Evolutionary conservation across 2,797 vertebrate species (phyloP).

Genomic region (Hydrophis major): DNA sequence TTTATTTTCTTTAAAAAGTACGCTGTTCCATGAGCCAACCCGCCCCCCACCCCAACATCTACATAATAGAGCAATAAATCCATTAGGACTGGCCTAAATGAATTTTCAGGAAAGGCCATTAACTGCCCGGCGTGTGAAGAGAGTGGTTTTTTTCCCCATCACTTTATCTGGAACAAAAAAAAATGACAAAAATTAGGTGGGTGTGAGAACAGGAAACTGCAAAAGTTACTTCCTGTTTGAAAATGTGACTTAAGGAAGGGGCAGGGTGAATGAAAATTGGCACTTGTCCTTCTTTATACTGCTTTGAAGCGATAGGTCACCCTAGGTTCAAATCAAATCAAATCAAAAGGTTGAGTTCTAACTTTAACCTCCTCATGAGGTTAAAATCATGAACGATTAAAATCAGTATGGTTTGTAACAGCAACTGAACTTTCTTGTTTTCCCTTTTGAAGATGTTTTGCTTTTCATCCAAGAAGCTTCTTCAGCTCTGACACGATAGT

Average conservation of each 20-base stretch:
- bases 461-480: too few species aligned
- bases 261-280: constrained; percentile 37
- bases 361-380: neutral
- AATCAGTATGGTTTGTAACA: neutral
- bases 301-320: constrained; percentile 39
- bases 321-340: constrained; percentile 14
- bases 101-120: neutral
- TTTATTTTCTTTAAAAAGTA: neutral
- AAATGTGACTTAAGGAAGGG: constrained; percentile 48
- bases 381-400: neutral
- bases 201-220: constrained; percentile 63
- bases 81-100: neutral
- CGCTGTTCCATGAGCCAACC: neutral
- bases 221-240: constrained; percentile 59
- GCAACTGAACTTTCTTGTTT: too few species aligned
- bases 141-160: constrained; percentile 42
- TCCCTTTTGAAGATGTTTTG: too few species aligned
- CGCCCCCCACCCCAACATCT: neutral
- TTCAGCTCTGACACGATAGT: too few species aligned
- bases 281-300: constrained; percentile 44
- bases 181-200: constrained; percentile 44
- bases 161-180: neutral
- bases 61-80: neutral
- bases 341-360: neutral
- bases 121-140: constrained; percentile 7